A percentile compares a stretch with the other conserved stretches of the same genome.
Evolutionary conservation across 2,797 vertebrate genomes (phyloP).

Genomic region (Masticophis lateralis): DNA sequence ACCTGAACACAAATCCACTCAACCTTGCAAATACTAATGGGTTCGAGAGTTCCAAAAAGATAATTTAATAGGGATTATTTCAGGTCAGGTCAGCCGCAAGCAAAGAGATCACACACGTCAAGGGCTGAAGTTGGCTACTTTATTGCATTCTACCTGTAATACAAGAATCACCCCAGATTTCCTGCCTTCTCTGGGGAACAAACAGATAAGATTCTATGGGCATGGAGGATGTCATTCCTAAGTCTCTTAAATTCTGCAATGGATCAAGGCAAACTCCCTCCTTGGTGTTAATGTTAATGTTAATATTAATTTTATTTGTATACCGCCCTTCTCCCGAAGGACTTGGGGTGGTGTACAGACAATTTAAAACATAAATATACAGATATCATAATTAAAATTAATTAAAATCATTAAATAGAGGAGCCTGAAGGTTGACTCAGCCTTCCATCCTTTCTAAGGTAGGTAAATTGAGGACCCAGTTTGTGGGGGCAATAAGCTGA

Average conservation of each 20-base stretch:
- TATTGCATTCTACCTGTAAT: not conserved
- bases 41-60: not conserved
- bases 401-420: too few species aligned
- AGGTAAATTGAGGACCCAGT: too few species aligned
- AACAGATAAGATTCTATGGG: not conserved
- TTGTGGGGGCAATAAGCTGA: too few species aligned
- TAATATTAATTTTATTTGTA: too few species aligned
- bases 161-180: not conserved
- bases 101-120: not conserved
- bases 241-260: not conserved
- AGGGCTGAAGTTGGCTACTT: not conserved
- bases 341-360: too few species aligned
- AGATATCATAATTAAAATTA: too few species aligned
- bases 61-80: not conserved
- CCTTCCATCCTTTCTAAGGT: too few species aligned
- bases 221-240: accelerated
- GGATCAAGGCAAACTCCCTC: not conserved
- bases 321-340: too few species aligned
- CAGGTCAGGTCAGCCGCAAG: not conserved
- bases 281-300: too few species aligned
- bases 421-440: too few species aligned
- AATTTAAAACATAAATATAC: too few species aligned
- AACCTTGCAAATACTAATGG: not conserved
- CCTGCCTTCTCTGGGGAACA: not conserved
- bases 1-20: conserved; percentile 14